These are phyloP conservation scores for Erethizon dorsatum DNA, from an alignment of 2,797 vertebrate genomes.

Conservation along the genomic window DNA sequence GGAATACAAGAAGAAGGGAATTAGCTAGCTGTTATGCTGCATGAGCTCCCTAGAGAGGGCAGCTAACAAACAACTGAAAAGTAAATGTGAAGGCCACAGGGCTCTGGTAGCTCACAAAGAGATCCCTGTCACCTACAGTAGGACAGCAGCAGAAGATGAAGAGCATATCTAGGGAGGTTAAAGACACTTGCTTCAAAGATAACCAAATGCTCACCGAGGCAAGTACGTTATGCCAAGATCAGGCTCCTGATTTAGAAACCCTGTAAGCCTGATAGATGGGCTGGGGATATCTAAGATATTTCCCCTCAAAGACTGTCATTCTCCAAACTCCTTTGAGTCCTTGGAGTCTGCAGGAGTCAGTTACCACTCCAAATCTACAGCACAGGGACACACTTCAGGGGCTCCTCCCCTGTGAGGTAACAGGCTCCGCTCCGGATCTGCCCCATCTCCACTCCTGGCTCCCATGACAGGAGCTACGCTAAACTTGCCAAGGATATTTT, in stretches of 20 bases:
- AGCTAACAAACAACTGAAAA: constrained; percentile 4
- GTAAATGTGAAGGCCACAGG: background rate
- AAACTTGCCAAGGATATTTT: background rate
- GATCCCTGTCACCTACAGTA: background rate
- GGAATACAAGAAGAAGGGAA: constrained; percentile 58
- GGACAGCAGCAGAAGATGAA: constrained; percentile 22
- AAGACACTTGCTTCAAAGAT: constrained; percentile 18
- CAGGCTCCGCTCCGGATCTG: background rate
- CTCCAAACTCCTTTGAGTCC: background rate
- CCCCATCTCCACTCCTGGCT: background rate
- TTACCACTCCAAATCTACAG: background rate
- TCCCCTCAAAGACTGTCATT: background rate
- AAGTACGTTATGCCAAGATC: background rate
- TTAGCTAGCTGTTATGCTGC: background rate
- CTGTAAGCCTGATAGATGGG: background rate
- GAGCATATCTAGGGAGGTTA: background rate
- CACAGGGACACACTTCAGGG: background rate
- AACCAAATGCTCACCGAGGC: background rate
- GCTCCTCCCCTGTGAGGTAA: background rate
- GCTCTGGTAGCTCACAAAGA: constrained; percentile 49
- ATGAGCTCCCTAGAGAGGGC: background rate
- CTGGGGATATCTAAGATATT: background rate
- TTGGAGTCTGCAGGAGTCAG: background rate
- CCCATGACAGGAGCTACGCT: constrained; percentile 11
- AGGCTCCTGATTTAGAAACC: constrained; percentile 33